A percentile compares a stretch with the other conserved stretches of the same genome.
Evolutionary conservation across 2,113 vertebrate genomes (phyloP).

Genomic region (Leptodactylus fuscus): DNA sequence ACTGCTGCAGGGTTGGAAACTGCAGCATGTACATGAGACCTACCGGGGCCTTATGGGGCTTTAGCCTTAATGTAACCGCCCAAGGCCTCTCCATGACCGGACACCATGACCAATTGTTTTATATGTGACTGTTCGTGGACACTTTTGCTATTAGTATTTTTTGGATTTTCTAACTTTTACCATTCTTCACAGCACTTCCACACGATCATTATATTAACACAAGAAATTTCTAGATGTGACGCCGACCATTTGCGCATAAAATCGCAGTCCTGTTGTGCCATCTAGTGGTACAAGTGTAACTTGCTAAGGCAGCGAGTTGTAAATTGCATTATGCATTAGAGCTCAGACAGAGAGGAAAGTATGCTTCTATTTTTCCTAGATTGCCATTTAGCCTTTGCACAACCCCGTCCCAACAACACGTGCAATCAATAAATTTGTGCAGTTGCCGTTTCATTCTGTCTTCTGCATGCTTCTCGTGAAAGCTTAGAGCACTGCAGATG

Average conservation of each 20-base stretch:
- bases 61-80: no score
- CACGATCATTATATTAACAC: not conserved
- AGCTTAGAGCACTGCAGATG: conserved; percentile 51
- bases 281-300: conserved; percentile 31
- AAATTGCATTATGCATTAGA: conserved; percentile 49
- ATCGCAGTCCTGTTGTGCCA: conserved; percentile 39
- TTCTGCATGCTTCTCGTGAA: conserved; percentile 46
- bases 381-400: conserved; percentile 58
- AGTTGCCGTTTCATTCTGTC: conserved; percentile 45
- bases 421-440: conserved; percentile 59
- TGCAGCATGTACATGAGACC: no score
- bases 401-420: conserved; percentile 51
- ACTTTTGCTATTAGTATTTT: no score
- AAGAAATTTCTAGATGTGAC: not conserved
- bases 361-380: conserved; percentile 55
- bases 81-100: no score
- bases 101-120: no score
- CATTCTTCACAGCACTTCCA: no score
- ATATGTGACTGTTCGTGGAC: no score
- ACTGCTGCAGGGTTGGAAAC: no score
- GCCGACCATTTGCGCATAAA: not conserved
- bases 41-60: no score
- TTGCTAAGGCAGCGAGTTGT: not conserved
- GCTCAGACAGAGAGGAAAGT: conserved; percentile 39
- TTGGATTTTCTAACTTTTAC: no score